A percentile compares a stretch with the other conserved stretches of the same genome.
phyloP scores from a whole-genome alignment of 2,113 vertebrate genomes.

The Rutilus rutilus region DNA sequence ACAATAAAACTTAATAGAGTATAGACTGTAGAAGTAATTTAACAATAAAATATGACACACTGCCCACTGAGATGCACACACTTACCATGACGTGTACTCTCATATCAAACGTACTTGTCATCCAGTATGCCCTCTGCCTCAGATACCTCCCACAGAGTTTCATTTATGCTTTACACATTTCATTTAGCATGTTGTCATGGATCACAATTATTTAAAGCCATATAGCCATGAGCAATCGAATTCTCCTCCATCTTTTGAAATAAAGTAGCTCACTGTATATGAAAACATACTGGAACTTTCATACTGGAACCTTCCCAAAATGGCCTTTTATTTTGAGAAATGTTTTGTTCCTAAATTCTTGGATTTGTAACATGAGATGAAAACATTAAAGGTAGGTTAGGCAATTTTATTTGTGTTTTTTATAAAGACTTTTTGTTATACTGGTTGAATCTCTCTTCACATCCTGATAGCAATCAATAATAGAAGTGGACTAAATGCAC shows the following conservation, averaged over 20 bases:
- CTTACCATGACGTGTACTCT: constrained; percentile 15
- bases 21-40: constrained; percentile 14
- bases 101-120: constrained; percentile 3
- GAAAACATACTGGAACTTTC: background rate
- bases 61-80: background rate
- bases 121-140: background rate
- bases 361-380: background rate
- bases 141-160: background rate
- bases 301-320: background rate
- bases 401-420: too few relatives aligned
- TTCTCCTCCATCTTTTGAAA: background rate
- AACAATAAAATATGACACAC: constrained; percentile 22
- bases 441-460: too few relatives aligned
- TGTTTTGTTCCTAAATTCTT: background rate
- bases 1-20: constrained; percentile 11
- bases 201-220: background rate
- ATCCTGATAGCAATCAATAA: too few relatives aligned
- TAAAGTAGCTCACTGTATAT: background rate
- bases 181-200: background rate
- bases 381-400: background rate
- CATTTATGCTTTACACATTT: constrained; percentile 23
- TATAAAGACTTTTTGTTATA: too few relatives aligned
- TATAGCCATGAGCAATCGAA: background rate
- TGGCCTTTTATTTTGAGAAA: background rate
- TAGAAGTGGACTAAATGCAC: too few relatives aligned